phyloP scores from a whole-genome alignment of 2,888 invertebrate species.

The Biston betularia region DNA sequence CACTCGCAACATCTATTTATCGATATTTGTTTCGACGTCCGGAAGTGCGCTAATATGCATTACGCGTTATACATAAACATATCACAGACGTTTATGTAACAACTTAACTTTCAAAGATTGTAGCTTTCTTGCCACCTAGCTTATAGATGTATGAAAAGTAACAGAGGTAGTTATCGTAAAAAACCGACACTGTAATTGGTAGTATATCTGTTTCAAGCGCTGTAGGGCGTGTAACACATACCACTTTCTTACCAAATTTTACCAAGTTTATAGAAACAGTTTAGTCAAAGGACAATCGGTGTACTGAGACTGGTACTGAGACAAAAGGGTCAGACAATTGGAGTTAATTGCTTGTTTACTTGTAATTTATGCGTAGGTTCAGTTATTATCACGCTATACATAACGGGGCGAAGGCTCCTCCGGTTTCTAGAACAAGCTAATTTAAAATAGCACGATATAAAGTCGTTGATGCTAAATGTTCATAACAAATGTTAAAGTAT shows the following conservation, averaged over 20 bases:
- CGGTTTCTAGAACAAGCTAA: conserved; percentile 17
- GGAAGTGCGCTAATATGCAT: background rate
- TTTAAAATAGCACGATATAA: conserved; percentile 13
- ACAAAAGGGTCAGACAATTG: background rate
- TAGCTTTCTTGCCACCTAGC: background rate
- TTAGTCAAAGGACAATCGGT: no score
- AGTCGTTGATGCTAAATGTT: background rate
- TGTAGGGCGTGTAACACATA: no score
- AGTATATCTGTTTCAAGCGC: no score
- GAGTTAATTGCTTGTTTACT: background rate
- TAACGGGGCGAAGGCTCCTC: conserved; percentile 40
- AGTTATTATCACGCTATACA: conserved; percentile 31
- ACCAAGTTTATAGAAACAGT: no score
- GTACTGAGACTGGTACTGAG: background rate
- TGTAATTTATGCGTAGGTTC: conserved; percentile 5
- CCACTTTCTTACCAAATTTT: no score
- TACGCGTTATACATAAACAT: background rate
- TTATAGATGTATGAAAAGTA: background rate
- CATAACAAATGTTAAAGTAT: no score
- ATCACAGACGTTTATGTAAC: background rate
- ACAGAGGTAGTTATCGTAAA: no score
- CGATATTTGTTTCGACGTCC: background rate
- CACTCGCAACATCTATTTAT: background rate
- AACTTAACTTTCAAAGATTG: background rate
- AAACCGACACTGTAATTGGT: no score